Base-by-base conservation (phyloP, 2,113 vertebrate genomes). In the Nibea albiflora region DNA sequence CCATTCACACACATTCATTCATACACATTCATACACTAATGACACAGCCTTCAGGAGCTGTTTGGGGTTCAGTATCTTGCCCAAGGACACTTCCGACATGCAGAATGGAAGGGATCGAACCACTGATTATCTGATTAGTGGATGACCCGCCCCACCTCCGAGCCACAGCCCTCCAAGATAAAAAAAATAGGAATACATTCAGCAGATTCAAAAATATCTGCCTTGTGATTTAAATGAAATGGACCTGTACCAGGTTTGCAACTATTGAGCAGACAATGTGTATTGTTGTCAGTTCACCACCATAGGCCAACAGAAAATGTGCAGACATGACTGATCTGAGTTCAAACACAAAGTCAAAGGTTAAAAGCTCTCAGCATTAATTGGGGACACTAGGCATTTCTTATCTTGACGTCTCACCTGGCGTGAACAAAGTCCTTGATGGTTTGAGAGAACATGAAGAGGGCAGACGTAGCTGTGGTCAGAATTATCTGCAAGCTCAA, bases 401-500 rank as follows among this genome's bases (percentile, higher is more conserved):
- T 46, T 9, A 54, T 35, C 12, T 53, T 46, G 10, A 49, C 5
- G 11, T 2, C 68, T 94, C 94, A 99, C 98, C 97, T 98, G 88
- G 93, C 87, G 68, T 96, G 95, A 49, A 99, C 90, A 92, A 98
- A 98, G 42, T 94, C 92, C 73, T 95, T 96, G 82, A 98, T 83
- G 71, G 95, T 88, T 2, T 95, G 85, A 63, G 93, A 96, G 85
- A 96, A 96, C 87, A 99, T 94, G 92, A 98, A 98, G 65, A 96
- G 4, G 39, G 96, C 95, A 17, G 96, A 95, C 7, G 95, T 96
- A 80, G 95, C 91, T 5, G 98, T 97, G 44, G 97, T 98, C 83
- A 98, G 54, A 0, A 99, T 86, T 83, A 99, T 95, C 94, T 99
- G 98, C 57, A 97, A 1, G 49, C 95, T 97, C 80, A 99, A 94